Evolutionary conservation across 2,113 vertebrate species (phyloP).

Genomic region (Ochotona curzoniae): DNA sequence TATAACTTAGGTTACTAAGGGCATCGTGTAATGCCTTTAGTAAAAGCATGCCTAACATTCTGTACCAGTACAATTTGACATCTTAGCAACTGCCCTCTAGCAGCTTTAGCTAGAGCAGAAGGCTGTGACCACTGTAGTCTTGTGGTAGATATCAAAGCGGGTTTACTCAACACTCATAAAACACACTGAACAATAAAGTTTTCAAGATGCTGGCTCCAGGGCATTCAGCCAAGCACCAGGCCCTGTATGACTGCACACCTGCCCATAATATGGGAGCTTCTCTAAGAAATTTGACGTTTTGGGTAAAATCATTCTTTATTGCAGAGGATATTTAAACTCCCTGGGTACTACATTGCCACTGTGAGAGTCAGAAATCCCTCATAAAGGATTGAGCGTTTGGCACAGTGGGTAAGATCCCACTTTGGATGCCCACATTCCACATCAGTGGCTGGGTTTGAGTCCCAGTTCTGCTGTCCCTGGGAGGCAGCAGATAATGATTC

Average conservation of each 20-base stretch:
- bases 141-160: not conserved
- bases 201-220: constrained; percentile 26
- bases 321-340: constrained; percentile 26
- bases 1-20: not conserved
- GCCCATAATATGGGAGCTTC: constrained; percentile 19
- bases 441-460: too few relatives aligned
- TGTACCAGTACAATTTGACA: not conserved
- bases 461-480: too few relatives aligned
- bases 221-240: constrained; percentile 23
- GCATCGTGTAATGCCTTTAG: not conserved
- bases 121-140: not conserved
- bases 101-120: constrained; percentile 55
- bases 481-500: too few relatives aligned
- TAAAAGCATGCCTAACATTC: constrained; percentile 18
- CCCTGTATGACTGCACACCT: not conserved
- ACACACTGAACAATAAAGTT: constrained; percentile 37
- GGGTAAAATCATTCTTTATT: constrained; percentile 11
- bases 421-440: too few relatives aligned
- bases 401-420: too few relatives aligned
- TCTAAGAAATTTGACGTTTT: constrained; percentile 25
- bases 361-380: constrained; percentile 16
- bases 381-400: not conserved
- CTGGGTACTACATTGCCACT: not conserved
- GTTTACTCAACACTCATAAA: constrained; percentile 15
- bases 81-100: constrained; percentile 6